These are phyloP conservation scores for Leptopilina clavipes DNA, from an alignment of 1,140 invertebrate genomes.

Conservation along the genomic window DNA sequence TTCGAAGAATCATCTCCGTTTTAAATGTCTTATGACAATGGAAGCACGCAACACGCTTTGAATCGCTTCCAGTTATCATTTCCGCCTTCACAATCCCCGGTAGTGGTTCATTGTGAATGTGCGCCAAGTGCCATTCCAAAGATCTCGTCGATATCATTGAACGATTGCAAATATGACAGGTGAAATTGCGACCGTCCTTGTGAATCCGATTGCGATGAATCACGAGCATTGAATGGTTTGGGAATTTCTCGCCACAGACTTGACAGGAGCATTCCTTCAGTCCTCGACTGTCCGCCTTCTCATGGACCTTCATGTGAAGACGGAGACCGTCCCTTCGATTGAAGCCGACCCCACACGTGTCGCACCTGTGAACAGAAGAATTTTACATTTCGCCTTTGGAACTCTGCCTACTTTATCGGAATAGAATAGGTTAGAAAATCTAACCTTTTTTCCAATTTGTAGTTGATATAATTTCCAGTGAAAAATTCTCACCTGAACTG, in stretches of 20 bases:
- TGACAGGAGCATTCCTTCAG: conserved; percentile 72
- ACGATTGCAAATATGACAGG: conserved; percentile 72
- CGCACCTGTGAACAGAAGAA: conserved; percentile 56
- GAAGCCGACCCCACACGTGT: conserved; percentile 72
- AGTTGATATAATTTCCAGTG: no score
- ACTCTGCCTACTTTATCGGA: no score
- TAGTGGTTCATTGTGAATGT: conserved; percentile 69
- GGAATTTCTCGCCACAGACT: conserved; percentile 72
- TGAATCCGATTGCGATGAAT: conserved; percentile 71
- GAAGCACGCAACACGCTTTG: conserved; percentile 67
- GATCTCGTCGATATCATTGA: conserved; percentile 72
- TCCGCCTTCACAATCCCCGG: conserved; percentile 57
- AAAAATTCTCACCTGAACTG: conserved; percentile 62
- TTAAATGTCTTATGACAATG: conserved; percentile 72
- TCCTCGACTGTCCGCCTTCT: conserved; percentile 68
- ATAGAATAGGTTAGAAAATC: no score
- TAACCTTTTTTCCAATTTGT: no score
- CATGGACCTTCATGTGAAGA: conserved; percentile 72
- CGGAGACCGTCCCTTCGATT: conserved; percentile 74
- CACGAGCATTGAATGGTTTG: conserved; percentile 72
- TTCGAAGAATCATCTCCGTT: conserved; percentile 72
- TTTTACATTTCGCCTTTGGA: no score
- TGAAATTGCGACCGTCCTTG: conserved; percentile 70
- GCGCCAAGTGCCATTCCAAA: conserved; percentile 70
- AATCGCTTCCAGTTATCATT: conserved; percentile 50